Percentiles rank a stretch among this genome's conserved stretches.
phyloP scores from a whole-genome alignment of 1,140 invertebrate genomes.

The Choristoneura fumiferana region DNA sequence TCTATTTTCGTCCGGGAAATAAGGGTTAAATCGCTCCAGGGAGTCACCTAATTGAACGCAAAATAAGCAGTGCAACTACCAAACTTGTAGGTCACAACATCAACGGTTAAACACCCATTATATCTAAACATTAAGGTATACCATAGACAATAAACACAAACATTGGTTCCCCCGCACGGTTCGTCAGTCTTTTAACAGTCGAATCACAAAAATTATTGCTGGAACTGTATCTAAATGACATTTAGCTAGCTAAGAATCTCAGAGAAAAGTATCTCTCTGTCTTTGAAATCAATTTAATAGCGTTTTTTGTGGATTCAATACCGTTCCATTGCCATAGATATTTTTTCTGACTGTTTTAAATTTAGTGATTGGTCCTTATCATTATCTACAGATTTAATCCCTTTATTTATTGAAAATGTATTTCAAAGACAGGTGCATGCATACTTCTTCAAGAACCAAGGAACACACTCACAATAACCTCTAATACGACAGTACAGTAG shows the following conservation, averaged over 20 bases:
- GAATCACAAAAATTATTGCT: slow-evolving; percentile 67
- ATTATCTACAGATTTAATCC: too few species aligned
- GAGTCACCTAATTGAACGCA: not conserved
- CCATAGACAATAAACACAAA: slow-evolving; percentile 29
- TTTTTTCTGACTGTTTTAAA: too few species aligned
- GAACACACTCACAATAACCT: not conserved
- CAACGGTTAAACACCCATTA: slow-evolving; percentile 4
- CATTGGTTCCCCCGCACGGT: slow-evolving; percentile 42
- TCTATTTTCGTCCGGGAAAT: too few species aligned
- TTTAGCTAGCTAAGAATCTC: slow-evolving; percentile 19
- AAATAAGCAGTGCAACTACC: slow-evolving; percentile 1
- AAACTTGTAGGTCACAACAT: slow-evolving; percentile 8
- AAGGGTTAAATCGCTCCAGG: too few species aligned
- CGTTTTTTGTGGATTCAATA: too few species aligned
- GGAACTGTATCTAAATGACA: slow-evolving; percentile 32
- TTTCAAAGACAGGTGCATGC: not conserved
- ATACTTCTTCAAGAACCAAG: not conserved
- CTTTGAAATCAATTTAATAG: too few species aligned
- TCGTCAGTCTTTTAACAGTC: slow-evolving; percentile 64
- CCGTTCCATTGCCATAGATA: too few species aligned
- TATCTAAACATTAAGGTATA: slow-evolving; percentile 23
- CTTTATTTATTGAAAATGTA: too few species aligned
- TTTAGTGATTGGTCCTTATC: too few species aligned
- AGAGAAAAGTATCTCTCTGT: not conserved
- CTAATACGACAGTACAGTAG: too few species aligned